Conservation (phyloP, 2,888 invertebrate genomes). For the Caenorhabditis imperialis region DNA sequence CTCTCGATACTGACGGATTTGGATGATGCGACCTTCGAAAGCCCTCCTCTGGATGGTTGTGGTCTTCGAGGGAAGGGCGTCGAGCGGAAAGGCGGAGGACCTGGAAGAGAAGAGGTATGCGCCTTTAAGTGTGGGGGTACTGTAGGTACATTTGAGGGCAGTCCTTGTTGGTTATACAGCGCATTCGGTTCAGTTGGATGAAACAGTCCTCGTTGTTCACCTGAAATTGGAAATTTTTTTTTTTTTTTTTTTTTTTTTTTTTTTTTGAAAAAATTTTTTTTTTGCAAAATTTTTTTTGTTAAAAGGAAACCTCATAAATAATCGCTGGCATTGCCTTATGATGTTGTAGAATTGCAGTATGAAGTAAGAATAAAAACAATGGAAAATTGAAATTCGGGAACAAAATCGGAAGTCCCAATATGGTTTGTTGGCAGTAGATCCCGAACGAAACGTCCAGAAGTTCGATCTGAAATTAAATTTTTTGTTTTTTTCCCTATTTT, state of each 20-base stretch:
- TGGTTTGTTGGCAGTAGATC: constrained; percentile 55
- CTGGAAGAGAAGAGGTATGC: constrained; percentile 17
- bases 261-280: too few relatives aligned
- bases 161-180: constrained; percentile 62
- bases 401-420: constrained; percentile 59
- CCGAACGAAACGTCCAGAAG: constrained; percentile 60
- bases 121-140: too few relatives aligned
- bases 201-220: constrained; percentile 63
- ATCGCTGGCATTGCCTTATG: constrained; percentile 63
- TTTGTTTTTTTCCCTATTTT: neutral
- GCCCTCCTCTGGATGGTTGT: constrained; percentile 59
- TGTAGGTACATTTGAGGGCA: constrained; percentile 51
- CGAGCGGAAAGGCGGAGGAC: constrained; percentile 52
- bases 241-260: too few relatives aligned
- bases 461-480: constrained; percentile 48
- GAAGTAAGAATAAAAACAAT: constrained; percentile 53
- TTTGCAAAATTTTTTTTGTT: neutral
- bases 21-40: constrained; percentile 60
- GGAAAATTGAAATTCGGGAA: constrained; percentile 66
- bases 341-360: constrained; percentile 49
- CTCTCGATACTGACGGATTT: constrained; percentile 53
- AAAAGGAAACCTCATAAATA: constrained; percentile 53
- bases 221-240: too few relatives aligned
- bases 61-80: constrained; percentile 56
- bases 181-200: constrained; percentile 59